Evolutionary conservation across 2,888 invertebrate genomes (phyloP).

Genomic region (Listrodromus nycthemerus): DNA sequence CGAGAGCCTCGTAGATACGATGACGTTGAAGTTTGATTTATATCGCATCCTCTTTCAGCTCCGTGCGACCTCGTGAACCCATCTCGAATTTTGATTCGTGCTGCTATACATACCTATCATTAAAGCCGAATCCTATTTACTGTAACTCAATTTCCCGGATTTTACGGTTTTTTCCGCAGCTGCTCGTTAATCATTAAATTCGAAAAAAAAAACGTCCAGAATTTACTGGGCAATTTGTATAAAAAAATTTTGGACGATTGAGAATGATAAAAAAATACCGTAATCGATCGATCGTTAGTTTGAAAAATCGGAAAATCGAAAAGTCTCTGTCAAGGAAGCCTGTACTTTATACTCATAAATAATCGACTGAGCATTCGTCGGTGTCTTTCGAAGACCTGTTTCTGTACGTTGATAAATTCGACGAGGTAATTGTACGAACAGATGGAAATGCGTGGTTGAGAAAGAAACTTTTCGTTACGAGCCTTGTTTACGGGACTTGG

Average conservation of each 20-base stretch:
- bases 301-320: not conserved
- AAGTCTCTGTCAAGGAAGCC: not conserved
- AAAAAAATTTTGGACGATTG: not conserved
- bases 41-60: constrained; percentile 12
- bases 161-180: not conserved
- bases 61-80: constrained; percentile 11
- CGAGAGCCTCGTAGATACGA: not conserved
- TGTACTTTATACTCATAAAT: not conserved
- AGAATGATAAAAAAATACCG: not conserved
- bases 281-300: not conserved
- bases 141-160: not conserved
- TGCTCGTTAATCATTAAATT: not conserved
- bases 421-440: not conserved
- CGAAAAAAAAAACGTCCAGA: not conserved
- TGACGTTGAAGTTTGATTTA: constrained; percentile 53
- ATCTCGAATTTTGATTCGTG: constrained; percentile 8
- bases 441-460: not conserved
- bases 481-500: not conserved
- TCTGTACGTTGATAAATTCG: not conserved
- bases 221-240: not conserved
- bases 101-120: not conserved
- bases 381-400: not conserved
- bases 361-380: not conserved
- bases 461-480: not conserved
- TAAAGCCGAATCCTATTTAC: not conserved